Conservation (phyloP, 2,888 invertebrate genomes). For the Masnerella sp. region DNA sequence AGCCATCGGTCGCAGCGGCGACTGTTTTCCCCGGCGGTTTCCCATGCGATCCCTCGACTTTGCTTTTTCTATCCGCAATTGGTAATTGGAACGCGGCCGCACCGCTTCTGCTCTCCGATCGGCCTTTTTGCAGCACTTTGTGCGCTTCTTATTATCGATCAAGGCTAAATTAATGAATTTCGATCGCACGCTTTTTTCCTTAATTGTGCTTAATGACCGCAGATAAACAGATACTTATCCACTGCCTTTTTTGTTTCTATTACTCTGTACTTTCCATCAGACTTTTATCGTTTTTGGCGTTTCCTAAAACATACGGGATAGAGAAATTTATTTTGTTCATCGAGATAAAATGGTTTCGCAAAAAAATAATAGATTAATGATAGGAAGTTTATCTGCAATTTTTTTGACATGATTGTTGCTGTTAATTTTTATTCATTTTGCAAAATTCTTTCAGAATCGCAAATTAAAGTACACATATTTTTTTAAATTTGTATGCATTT, state of each 20-base stretch:
- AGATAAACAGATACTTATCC: constrained; percentile 13
- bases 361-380: neutral
- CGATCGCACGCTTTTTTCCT: neutral
- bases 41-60: constrained; percentile 8
- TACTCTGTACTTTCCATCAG: neutral
- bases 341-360: neutral
- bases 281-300: neutral
- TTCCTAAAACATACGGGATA: no score
- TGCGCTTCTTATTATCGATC: constrained; percentile 20
- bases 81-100: constrained; percentile 37
- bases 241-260: neutral
- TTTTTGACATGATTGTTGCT: no score
- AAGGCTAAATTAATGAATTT: constrained; percentile 8
- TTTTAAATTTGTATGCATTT: no score
- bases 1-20: constrained; percentile 21
- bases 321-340: neutral
- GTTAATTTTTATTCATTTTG: no score
- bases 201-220: constrained; percentile 18
- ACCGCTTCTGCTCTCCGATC: constrained; percentile 24
- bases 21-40: constrained; percentile 31
- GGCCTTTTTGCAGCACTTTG: constrained; percentile 25
- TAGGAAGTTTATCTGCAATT: no score
- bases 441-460: no score
- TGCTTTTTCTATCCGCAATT: constrained; percentile 37
- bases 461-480: no score